These are phyloP conservation scores for Hippocampus guttulatus DNA, from an alignment of 2,113 vertebrate genomes.

Conservation along the genomic window DNA sequence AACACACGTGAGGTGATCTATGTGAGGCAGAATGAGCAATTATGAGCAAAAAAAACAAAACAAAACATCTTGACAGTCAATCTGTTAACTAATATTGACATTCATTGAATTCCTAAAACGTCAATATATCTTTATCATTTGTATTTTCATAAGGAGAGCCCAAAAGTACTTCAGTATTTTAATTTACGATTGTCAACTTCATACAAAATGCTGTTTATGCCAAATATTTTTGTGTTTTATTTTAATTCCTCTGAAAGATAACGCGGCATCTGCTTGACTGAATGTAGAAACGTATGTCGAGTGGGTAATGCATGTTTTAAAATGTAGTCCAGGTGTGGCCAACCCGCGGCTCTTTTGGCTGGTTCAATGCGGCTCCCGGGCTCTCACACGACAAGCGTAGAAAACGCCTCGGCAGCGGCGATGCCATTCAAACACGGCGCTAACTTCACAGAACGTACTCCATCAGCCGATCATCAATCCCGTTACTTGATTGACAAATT, in stretches of 20 bases:
- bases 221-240: not conserved
- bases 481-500: no score
- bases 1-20: constrained; percentile 94
- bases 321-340: no score
- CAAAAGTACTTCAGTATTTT: not conserved
- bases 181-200: not conserved
- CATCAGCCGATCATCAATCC: no score
- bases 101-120: not conserved
- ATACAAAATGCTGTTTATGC: not conserved
- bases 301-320: not conserved
- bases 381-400: no score
- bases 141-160: not conserved
- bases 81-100: not conserved
- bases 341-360: no score
- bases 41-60: not conserved
- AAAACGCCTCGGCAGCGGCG: no score
- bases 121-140: not conserved
- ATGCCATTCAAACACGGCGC: no score
- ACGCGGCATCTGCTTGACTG: not conserved
- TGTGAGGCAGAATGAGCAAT: not conserved
- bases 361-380: no score
- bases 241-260: no score
- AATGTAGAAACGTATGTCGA: not conserved
- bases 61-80: not conserved
- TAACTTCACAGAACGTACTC: no score